These are phyloP conservation scores for Acrocephalus scirpaceus DNA, from an alignment of 2,797 vertebrate genomes.

Conservation along the genomic window DNA sequence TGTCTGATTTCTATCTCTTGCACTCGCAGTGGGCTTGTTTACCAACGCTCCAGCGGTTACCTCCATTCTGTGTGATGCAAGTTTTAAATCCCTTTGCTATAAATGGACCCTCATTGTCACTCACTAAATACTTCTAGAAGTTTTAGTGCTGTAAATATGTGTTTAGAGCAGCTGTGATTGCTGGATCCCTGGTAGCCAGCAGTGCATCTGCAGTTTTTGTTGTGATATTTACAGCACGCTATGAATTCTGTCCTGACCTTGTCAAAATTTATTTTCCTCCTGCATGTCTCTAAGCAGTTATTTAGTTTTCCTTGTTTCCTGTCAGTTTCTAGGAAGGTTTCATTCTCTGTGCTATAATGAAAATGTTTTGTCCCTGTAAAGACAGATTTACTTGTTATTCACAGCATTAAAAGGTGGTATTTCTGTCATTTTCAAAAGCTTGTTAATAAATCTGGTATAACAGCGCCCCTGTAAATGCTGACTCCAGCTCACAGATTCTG, in stretches of 20 bases:
- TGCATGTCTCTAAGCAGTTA: neutral
- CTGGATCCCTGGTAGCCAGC: neutral
- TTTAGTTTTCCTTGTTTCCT: conserved; percentile 29
- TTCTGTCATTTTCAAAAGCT: conserved; percentile 49
- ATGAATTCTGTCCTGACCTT: conserved; percentile 47
- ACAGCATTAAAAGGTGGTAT: neutral
- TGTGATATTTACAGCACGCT: neutral
- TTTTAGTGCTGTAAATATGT: neutral
- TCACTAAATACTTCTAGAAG: neutral
- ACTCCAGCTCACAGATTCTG: neutral
- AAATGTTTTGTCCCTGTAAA: conserved; percentile 32
- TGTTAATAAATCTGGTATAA: conserved; percentile 36
- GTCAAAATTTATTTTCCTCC: conserved; percentile 44
- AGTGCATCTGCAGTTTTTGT: neutral
- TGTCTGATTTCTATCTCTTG: neutral
- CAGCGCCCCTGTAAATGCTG: neutral
- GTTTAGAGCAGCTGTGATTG: neutral
- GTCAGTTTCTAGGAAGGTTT: conserved; percentile 11
- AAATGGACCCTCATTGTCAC: neutral
- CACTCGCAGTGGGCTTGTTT: neutral
- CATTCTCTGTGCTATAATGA: conserved; percentile 34
- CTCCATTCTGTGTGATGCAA: neutral
- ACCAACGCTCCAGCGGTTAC: neutral
- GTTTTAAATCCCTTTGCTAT: conserved; percentile 30
- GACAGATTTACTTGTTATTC: conserved; percentile 38